phyloP scores from a whole-genome alignment of 2,888 invertebrate species.

The Coelinius sp. region DNA sequence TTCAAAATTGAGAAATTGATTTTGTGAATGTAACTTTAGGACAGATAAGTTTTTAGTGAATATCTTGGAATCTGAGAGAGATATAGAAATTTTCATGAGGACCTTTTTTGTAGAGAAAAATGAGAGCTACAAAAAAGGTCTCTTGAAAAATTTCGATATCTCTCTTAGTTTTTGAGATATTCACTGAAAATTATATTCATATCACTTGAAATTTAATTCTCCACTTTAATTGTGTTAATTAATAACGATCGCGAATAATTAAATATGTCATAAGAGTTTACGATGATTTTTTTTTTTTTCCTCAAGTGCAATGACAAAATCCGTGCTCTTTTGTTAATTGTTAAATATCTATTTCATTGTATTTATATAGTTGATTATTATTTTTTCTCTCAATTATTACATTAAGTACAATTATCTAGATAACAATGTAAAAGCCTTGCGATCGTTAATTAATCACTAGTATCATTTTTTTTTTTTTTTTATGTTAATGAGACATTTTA shows the following conservation, averaged over 20 bases:
- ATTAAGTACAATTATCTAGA: neutral
- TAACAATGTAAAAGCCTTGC: neutral
- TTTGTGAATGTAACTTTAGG: no score
- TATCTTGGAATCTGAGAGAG: no score
- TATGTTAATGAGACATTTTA: conserved; percentile 3
- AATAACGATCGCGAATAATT: conserved; percentile 39
- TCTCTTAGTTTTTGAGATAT: no score
- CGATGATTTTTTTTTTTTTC: neutral
- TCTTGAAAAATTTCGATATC: no score
- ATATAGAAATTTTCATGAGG: no score
- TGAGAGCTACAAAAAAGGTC: no score
- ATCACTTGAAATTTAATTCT: neutral
- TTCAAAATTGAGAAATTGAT: no score
- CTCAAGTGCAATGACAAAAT: conserved; percentile 13
- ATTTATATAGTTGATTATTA: neutral
- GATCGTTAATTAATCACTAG: neutral
- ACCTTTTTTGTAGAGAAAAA: no score
- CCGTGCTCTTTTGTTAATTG: conserved; percentile 13
- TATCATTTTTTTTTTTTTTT: neutral
- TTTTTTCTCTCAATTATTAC: neutral
- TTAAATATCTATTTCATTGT: conserved; percentile 26
- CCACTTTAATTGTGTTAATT: no score
- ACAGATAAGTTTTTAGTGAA: no score
- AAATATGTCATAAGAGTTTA: conserved; percentile 17
- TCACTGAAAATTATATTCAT: no score